phyloP scores from a whole-genome alignment of 2,797 vertebrate species.

The Setipinna tenuifilis region DNA sequence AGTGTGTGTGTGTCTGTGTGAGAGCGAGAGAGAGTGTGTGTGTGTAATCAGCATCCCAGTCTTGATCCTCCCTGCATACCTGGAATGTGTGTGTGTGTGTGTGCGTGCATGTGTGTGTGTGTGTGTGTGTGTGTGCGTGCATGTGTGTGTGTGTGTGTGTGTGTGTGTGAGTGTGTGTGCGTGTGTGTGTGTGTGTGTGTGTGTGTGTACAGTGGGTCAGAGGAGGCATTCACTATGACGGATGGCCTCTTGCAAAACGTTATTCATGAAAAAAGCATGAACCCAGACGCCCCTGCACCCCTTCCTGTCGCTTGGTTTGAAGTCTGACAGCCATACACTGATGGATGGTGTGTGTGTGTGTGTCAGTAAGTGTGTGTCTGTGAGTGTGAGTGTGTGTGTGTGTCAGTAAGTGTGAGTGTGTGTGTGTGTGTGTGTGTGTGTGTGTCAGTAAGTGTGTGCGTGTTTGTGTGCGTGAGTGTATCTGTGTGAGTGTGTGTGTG shows the following conservation, averaged over 20 bases:
- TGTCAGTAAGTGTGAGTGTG: too few relatives aligned
- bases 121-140: background rate
- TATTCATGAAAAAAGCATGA: slow-evolving; percentile 52
- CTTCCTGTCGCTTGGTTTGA: slow-evolving; percentile 49
- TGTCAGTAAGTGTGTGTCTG: background rate
- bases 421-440: slow-evolving; percentile 2
- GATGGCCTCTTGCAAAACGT: slow-evolving; percentile 59
- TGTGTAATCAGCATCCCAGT: slow-evolving; percentile 17
- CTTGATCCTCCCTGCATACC: slow-evolving; percentile 15
- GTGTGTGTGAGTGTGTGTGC: background rate
- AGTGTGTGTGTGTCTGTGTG: slow-evolving; percentile 9
- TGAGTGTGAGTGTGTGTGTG: background rate
- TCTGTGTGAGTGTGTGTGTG: background rate
- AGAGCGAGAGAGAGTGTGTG: background rate
- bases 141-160: background rate
- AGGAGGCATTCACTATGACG: slow-evolving; percentile 54
- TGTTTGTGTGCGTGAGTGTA: background rate
- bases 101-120: background rate
- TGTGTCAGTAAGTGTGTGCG: background rate
- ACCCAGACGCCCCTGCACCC: background rate
- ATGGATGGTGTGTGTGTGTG: slow-evolving; percentile 46
- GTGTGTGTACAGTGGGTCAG: slow-evolving; percentile 19
- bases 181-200: too few relatives aligned
- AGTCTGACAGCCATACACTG: slow-evolving; percentile 65
- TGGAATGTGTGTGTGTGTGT: background rate